Evolutionary conservation across 1,140 invertebrate genomes (phyloP).

Genomic region (Pseudomyrmex dendroicus): DNA sequence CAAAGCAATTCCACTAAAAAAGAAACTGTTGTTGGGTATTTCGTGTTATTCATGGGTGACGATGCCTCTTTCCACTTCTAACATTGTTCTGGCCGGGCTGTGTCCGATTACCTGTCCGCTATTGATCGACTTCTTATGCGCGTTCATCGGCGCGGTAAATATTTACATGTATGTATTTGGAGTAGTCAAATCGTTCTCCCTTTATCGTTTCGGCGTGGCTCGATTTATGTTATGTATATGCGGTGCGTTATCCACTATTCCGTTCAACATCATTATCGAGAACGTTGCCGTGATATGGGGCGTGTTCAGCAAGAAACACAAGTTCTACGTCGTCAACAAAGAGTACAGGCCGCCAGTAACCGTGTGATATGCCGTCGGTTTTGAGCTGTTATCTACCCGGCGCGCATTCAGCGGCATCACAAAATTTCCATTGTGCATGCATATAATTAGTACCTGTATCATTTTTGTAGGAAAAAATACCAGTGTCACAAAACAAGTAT

Average conservation of each 20-base stretch:
- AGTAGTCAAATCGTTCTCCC: constrained; percentile 96
- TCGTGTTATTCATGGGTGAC: constrained; percentile 98
- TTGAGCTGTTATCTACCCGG: constrained; percentile 34
- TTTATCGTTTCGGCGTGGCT: constrained; percentile 93
- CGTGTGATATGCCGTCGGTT: constrained; percentile 81
- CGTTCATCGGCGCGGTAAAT: constrained; percentile 95
- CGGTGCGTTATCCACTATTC: constrained; percentile 95
- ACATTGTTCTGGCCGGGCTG: constrained; percentile 92
- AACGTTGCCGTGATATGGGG: constrained; percentile 98
- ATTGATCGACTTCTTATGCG: constrained; percentile 93
- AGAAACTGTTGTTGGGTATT: constrained; percentile 94
- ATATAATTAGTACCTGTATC: constrained; percentile 63
- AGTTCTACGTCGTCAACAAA: constrained; percentile 98
- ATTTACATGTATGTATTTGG: constrained; percentile 99
- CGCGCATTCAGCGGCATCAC: constrained; percentile 23
- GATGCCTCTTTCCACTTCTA: constrained; percentile 95
- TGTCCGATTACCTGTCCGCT: constrained; percentile 95
- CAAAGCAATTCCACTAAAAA: constrained; percentile 91
- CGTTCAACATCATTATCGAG: constrained; percentile 96
- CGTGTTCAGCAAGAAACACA: constrained; percentile 95
- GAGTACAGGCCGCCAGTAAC: constrained; percentile 87
- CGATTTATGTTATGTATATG: constrained; percentile 93
- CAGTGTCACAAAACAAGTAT: constrained; percentile 51
- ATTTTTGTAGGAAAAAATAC: constrained; percentile 28
- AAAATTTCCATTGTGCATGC: constrained; percentile 52